Evolutionary conservation across 2,888 invertebrate genomes (phyloP).

Genomic region (Sphecodes monilicornis): DNA sequence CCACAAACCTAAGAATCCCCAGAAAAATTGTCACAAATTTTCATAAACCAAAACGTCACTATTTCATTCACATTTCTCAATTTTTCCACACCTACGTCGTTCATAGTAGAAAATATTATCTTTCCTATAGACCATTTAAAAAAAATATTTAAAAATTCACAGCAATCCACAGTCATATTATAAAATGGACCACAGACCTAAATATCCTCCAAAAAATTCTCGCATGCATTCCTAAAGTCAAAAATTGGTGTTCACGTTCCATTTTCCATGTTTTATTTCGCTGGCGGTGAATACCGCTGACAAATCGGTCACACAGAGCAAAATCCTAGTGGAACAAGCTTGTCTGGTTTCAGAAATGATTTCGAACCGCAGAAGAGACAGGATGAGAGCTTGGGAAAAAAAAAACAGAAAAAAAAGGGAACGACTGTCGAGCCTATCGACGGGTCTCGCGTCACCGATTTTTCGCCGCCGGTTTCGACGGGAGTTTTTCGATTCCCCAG

Average conservation of each 20-base stretch:
- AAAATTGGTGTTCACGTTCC: neutral
- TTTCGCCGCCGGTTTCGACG: neutral
- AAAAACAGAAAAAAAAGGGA: neutral
- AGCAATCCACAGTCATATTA: neutral
- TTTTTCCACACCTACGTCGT: no score
- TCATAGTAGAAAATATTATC: no score
- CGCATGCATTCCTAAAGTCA: neutral
- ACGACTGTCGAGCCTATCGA: neutral
- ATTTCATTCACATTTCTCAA: neutral
- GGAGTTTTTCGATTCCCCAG: constrained; percentile 27
- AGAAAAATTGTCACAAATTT: neutral
- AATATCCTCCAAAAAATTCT: neutral
- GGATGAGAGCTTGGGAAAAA: neutral
- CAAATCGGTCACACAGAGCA: neutral
- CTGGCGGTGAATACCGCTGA: neutral
- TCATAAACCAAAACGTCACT: no score
- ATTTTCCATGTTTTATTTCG: neutral
- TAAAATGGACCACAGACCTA: neutral
- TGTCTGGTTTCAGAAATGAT: constrained; percentile 20
- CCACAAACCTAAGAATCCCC: neutral
- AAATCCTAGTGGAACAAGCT: neutral
- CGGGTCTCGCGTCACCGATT: neutral
- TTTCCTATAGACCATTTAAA: neutral
- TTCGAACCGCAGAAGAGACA: neutral
- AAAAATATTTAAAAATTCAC: neutral